Base-by-base conservation (phyloP, 2,113 vertebrate genomes). In the Bagarius yarrelli region DNA sequence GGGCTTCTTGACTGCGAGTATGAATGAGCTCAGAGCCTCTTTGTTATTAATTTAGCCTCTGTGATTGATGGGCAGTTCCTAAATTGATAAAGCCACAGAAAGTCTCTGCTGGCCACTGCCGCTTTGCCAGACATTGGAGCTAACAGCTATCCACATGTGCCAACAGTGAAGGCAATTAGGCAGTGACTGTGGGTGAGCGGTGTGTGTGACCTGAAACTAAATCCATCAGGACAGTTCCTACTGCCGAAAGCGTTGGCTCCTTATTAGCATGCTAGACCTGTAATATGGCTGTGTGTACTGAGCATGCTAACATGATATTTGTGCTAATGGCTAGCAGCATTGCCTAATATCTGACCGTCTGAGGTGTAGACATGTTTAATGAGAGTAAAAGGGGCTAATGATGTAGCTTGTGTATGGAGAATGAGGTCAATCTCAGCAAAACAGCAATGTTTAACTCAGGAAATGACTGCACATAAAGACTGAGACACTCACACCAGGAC, bases 41-140 rank as follows among this genome's bases (percentile, higher is more conserved):
- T 81, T 30, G 73, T 82, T 86, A 80, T 84, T 86, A 79, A 82
- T 86, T 83, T 84, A 84, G 82, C 85, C 82, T 86, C 85, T 83
- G 82, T 74, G 56, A 36, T 34, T 70, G 76, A 80, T 76, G 76
- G 79, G 80, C 63, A 21, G 76, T 70, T 50, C 14, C 80, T 82
- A 64, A 78, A 79, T 78, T 71, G 60, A 82, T 78, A 56, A 53
- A 79, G 80, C 57, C 79, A 74, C 44, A 32, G 70, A 80, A 72
- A 57, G 67, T 71, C 78, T 60, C 64, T 82, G 55, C 69, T 36
- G 64, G 71, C 79, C 72, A 82, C 75, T 57, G 75, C 74, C 60
- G 78, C 56, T 57, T 76, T 76, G 71, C 76, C 79, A 83, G 70
- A 57, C 76, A 32, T 76, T 70, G 76, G 78, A 25, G 59, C 71